Conservation (phyloP, 2,113 vertebrate species). For the Martes martes region DNA sequence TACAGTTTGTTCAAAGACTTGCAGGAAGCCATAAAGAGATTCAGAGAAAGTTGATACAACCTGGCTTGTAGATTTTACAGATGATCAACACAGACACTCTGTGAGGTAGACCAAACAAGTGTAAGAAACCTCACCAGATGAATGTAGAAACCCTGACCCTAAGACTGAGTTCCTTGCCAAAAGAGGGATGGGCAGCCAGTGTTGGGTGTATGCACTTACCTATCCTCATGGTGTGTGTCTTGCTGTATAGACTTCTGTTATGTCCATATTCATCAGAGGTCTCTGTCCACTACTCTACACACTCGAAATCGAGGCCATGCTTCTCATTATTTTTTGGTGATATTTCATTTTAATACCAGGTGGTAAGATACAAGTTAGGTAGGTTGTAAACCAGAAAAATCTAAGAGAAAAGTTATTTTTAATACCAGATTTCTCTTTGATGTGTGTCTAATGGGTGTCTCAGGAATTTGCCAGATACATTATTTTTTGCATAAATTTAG, state of each 20-base stretch:
- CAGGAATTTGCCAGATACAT: neutral
- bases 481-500: neutral
- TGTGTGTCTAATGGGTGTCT: neutral
- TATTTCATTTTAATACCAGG: neutral
- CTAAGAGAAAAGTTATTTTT: neutral
- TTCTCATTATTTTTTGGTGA: neutral
- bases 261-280: neutral
- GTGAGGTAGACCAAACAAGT: neutral
- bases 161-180: neutral
- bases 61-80: neutral
- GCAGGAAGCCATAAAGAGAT: neutral
- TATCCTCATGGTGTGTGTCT: neutral
- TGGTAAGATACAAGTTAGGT: neutral
- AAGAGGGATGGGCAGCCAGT: neutral
- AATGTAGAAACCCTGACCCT: neutral
- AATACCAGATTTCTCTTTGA: neutral
- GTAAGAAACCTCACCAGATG: neutral
- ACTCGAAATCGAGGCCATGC: neutral
- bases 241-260: neutral
- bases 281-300: neutral
- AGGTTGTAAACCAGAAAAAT: neutral
- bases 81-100: neutral
- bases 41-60: neutral
- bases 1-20: neutral
- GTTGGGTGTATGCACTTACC: fast-evolving